Evolutionary conservation across 1,140 invertebrate genomes (phyloP).

Genomic region (Hermetia illucens): DNA sequence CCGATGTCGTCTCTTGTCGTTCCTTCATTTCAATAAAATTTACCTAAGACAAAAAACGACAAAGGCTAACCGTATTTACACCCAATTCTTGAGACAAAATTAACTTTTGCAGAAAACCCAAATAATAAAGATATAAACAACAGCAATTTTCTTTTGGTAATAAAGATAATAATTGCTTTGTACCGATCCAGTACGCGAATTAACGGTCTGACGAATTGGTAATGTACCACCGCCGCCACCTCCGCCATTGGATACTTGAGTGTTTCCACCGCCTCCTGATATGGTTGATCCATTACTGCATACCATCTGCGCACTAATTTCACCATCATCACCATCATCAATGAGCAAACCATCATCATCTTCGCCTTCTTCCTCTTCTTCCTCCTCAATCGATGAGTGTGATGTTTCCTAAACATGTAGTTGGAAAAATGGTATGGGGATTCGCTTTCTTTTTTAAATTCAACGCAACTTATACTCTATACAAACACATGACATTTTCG

Average conservation of each 20-base stretch:
- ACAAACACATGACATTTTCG: too few relatives aligned
- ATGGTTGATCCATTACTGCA: neutral
- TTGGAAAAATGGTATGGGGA: neutral
- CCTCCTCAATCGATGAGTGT: conserved; percentile 8
- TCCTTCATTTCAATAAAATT: too few relatives aligned
- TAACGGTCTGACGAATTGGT: conserved; percentile 3
- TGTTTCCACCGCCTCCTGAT: conserved; percentile 1
- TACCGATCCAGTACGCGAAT: conserved; percentile 2
- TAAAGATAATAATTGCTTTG: too few relatives aligned
- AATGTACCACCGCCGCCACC: conserved; percentile 2
- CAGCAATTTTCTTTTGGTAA: too few relatives aligned
- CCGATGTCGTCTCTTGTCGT: too few relatives aligned
- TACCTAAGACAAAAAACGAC: too few relatives aligned
- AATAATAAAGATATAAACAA: too few relatives aligned
- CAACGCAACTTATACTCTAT: neutral
- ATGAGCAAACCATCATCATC: conserved; percentile 1
- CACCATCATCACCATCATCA: neutral
- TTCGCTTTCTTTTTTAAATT: neutral
- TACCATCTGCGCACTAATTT: neutral
- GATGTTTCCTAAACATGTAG: conserved; percentile 5
- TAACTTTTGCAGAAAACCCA: too few relatives aligned
- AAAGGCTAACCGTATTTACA: too few relatives aligned
- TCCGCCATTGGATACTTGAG: neutral
- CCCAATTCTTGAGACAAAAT: too few relatives aligned
- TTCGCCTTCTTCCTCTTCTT: conserved; percentile 5